These are phyloP conservation scores for Cheilosia soror DNA, from an alignment of 2,888 invertebrate species.

Conservation along the genomic window DNA sequence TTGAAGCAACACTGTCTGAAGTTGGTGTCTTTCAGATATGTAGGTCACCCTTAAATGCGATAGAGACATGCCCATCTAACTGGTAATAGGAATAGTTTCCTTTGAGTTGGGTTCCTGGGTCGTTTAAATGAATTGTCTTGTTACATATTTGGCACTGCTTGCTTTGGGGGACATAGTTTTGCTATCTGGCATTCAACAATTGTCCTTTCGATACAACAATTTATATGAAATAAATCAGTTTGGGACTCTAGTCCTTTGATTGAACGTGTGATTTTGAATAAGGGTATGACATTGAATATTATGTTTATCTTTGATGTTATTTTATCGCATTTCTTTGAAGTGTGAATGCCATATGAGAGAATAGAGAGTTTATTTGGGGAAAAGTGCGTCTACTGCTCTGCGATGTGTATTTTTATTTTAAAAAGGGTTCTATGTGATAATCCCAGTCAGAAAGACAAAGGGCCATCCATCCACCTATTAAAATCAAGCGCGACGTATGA, in stretches of 20 bases:
- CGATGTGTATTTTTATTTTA: no score
- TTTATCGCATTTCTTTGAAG: no score
- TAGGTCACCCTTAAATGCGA: background rate
- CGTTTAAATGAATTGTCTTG: conserved; percentile 46
- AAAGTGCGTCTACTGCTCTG: no score
- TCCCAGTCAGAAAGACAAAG: no score
- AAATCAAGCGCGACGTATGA: no score
- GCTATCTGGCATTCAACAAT: conserved; percentile 1
- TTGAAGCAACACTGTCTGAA: background rate
- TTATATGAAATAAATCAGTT: conserved; percentile 37
- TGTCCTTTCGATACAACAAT: background rate
- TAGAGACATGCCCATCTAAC: no score
- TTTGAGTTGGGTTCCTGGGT: conserved; percentile 25
- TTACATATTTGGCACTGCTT: conserved; percentile 12
- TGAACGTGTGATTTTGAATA: background rate
- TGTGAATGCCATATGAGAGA: no score
- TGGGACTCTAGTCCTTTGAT: conserved; percentile 22
- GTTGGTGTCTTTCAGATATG: conserved; percentile 1
- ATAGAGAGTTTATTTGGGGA: no score
- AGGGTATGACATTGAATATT: no score
- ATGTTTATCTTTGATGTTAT: no score
- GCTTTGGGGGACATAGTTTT: conserved; percentile 24
- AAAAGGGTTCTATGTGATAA: no score
- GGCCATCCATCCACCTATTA: no score
- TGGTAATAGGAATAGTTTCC: conserved; percentile 1